These are phyloP conservation scores for Drosophila putrida DNA, from an alignment of 2,888 invertebrate genomes.

Conservation along the genomic window DNA sequence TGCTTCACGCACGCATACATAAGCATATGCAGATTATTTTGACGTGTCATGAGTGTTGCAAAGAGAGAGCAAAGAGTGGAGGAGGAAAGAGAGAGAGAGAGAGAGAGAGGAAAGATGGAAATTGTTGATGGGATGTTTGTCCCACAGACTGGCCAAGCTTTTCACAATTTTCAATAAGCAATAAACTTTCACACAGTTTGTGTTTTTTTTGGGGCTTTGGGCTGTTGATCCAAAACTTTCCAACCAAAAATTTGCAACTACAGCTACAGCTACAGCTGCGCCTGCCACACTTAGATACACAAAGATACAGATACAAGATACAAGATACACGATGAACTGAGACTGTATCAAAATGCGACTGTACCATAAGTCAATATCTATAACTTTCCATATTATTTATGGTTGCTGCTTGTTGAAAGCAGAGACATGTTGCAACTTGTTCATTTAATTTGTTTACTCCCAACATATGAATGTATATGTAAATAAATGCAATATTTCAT, in stretches of 20 bases:
- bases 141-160: slow-evolving; percentile 5
- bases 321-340: neutral
- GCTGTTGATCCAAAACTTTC: slow-evolving; percentile 17
- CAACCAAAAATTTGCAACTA: slow-evolving; percentile 5
- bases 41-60: neutral
- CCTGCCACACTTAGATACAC: neutral
- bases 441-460: neutral
- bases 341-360: neutral
- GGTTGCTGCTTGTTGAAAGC: neutral
- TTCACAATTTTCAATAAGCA: slow-evolving; percentile 59
- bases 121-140: neutral
- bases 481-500: neutral
- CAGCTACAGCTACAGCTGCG: neutral
- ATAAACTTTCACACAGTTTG: slow-evolving; percentile 52
- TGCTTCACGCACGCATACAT: slow-evolving; percentile 31
- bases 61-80: neutral
- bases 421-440: neutral
- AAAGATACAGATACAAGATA: neutral
- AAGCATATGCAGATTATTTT: slow-evolving; percentile 57
- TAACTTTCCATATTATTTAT: neutral
- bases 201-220: slow-evolving; percentile 9
- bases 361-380: neutral
- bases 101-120: neutral
- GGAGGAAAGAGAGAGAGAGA: neutral
- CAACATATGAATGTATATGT: neutral